These are phyloP conservation scores for Drosophila macrospina DNA, from an alignment of 2,888 invertebrate species.

Conservation along the genomic window DNA sequence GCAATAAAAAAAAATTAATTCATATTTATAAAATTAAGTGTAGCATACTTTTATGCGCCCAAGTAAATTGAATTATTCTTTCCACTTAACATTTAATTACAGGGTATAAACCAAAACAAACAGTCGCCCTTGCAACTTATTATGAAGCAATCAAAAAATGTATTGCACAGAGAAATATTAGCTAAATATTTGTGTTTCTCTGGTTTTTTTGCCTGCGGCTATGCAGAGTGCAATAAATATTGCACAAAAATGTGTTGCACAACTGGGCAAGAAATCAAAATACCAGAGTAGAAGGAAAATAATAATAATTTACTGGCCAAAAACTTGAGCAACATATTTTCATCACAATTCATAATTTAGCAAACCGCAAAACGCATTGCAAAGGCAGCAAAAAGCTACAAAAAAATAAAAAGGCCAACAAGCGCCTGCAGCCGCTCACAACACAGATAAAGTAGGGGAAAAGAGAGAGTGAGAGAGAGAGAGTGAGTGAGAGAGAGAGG, in stretches of 20 bases:
- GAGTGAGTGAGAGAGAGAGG: background rate
- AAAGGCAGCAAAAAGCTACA: conserved; percentile 33
- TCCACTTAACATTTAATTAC: too few species aligned
- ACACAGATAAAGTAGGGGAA: background rate
- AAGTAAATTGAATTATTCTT: too few species aligned
- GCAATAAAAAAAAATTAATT: too few species aligned
- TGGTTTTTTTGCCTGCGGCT: conserved; percentile 10
- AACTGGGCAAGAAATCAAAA: conserved; percentile 1
- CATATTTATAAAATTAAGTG: too few species aligned
- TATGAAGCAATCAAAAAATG: conserved; percentile 12
- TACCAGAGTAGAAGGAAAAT: conserved; percentile 14
- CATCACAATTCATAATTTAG: conserved; percentile 70
- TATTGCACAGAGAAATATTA: conserved; percentile 12
- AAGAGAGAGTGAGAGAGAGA: background rate
- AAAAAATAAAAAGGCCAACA: conserved; percentile 42
- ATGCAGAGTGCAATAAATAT: conserved; percentile 37
- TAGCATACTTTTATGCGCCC: too few species aligned
- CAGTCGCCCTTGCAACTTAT: background rate
- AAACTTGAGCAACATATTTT: conserved; percentile 57
- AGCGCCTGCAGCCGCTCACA: conserved; percentile 24
- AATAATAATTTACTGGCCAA: conserved; percentile 55
- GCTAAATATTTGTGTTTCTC: conserved; percentile 18
- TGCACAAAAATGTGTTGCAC: conserved; percentile 33
- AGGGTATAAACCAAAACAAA: background rate
- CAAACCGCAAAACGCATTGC: conserved; percentile 42